A percentile compares a stretch with the other conserved stretches of the same genome.
These are phyloP conservation scores for Lottia gigantea DNA, from an alignment of 2,888 invertebrate genomes.

Conservation along the genomic window DNA sequence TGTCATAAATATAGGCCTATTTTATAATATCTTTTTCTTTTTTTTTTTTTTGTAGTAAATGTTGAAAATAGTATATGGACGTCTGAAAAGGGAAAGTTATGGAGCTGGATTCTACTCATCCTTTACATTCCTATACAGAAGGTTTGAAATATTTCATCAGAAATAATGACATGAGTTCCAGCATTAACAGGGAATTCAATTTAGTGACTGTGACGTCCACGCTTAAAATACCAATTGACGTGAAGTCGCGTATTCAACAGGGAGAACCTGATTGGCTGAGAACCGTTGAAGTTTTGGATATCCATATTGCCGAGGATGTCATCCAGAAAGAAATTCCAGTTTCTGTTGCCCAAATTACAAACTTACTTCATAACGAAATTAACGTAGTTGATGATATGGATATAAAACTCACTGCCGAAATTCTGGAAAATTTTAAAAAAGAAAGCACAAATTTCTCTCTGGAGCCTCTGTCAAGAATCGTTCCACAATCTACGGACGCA, in stretches of 20 bases:
- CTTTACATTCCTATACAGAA: neutral
- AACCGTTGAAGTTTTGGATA: neutral
- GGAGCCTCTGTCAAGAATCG: neutral
- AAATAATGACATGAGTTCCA: neutral
- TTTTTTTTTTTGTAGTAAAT: no score
- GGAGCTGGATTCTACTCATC: no score
- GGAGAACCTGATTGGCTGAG: neutral
- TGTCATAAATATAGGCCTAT: no score
- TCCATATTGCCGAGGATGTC: neutral
- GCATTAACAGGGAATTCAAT: no score
- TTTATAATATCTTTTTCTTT: no score
- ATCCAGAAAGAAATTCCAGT: neutral
- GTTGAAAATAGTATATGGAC: no score
- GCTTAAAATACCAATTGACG: neutral
- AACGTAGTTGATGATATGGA: neutral
- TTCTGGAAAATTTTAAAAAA: neutral
- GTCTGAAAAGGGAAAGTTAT: no score
- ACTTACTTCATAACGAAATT: no score
- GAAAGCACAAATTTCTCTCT: neutral
- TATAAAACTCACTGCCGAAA: neutral
- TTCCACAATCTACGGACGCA: neutral
- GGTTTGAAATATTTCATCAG: neutral
- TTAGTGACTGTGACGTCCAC: neutral
- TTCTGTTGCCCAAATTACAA: neutral
- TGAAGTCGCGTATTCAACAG: neutral